Conservation (phyloP, 1,140 invertebrate species). For the Drusus annulatus region DNA sequence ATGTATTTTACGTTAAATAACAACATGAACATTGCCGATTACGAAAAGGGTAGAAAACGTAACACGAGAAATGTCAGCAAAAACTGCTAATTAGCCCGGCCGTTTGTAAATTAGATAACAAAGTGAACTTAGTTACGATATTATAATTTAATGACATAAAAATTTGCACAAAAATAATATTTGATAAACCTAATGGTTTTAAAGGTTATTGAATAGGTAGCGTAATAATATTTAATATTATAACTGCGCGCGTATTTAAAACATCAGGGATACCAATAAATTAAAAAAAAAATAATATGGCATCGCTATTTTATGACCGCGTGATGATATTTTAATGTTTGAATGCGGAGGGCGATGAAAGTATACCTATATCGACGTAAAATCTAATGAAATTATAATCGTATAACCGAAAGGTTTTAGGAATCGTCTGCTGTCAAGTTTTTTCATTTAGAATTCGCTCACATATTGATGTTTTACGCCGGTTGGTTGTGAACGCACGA, state of each 20-base stretch:
- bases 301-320: not conserved
- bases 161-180: too few relatives aligned
- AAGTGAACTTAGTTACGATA: too few relatives aligned
- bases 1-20: too few relatives aligned
- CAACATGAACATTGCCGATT: too few relatives aligned
- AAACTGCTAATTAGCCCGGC: too few relatives aligned
- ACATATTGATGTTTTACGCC: conserved; percentile 2
- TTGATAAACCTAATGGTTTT: not conserved
- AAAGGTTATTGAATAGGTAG: not conserved
- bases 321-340: not conserved
- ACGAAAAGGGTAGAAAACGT: too few relatives aligned
- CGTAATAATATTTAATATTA: too few relatives aligned
- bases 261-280: conserved; percentile 1
- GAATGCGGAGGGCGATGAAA: not conserved
- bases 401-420: not conserved
- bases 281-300: not conserved
- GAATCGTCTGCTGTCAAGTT: not conserved
- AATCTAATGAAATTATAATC: not conserved
- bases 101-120: too few relatives aligned
- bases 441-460: conserved; percentile 26
- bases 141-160: too few relatives aligned
- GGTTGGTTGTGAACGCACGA: not conserved
- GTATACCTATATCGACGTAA: not conserved
- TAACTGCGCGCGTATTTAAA: too few relatives aligned
- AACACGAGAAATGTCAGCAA: too few relatives aligned